Base-by-base conservation (phyloP, 1,140 invertebrate species). In the Drosophila kikkawai region DNA sequence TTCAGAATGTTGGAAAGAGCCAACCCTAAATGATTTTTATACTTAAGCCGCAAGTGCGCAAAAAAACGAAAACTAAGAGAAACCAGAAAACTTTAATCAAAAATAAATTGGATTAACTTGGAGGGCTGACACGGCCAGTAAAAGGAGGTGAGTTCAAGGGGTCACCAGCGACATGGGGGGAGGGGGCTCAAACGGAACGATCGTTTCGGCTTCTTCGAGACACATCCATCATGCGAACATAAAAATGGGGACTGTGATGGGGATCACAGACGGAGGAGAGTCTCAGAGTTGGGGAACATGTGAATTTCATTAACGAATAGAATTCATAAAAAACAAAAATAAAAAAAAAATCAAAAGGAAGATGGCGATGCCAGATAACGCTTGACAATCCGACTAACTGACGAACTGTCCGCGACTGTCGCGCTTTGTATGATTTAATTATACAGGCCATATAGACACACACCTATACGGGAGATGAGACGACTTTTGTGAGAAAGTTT, bases 271-370 rank as follows among this genome's bases (percentile, higher is more conserved):
- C 12, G 22, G 56, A 39, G 80, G 61, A 56, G 68, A 67, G 75
- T 55, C 51, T 13, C 51, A 36, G 81, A 32, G 48, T 73, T 77
- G 56, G 66, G 66, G 65, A 84, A 85, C 78, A 85, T 84, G 82
- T 85, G 78, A 84, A 84, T 85, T 84, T 84, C 82, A 84, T 84
- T 81, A 84, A 84, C 78, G 68, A 68, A 66, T 53, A 85, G 68
- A 78, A 85, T 80, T 70, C 71, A 65, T 76, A 63, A 57, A 67
- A 79, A 55, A 19, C 71, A 51, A 67, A 71, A 53, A 12, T 3
- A 26, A 0, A 61, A 42, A 48, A 74, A 66, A 77, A 75, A 19
- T 36, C 51, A 66, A 60, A 48, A 44, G 39, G 73, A 84, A 84
- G 81, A 84, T 84, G 76, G 81, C 81, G 71, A 67, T 65, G 53